Base-by-base conservation (phyloP, 2,888 invertebrate genomes). In the Lasioglossum malachurum region DNA sequence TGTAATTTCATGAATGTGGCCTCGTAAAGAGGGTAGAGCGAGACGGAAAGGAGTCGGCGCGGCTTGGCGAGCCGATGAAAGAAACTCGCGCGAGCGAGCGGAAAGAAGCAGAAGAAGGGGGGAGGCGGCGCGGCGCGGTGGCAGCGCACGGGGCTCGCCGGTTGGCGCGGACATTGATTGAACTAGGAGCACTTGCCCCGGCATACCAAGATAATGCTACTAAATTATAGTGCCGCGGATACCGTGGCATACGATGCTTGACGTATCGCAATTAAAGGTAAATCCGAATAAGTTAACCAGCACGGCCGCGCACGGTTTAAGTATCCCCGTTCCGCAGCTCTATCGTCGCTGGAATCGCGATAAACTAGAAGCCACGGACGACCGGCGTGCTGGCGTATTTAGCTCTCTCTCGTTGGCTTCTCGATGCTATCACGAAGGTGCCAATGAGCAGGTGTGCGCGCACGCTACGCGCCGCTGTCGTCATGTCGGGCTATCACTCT, bases 181-280 rank as follows among this genome's bases (percentile, higher is more conserved):
- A 93, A 94, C 92, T 92, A 87, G 92, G 93, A 93, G 93, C 94
- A 93, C 90, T 94, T 92, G 93, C 91, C 91, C 92, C 90, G 83
- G 92, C 93, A 93, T 93, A 93, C 94, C 93, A 91, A 89, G 87
- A 88, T 94, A 94, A 94, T 94, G 87, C 91, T 88, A 80, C 89
- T 93, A 93, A 94, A 94, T 94, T 94, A 93, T 91, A 94, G 87
- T 89, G 87, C 84, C 82, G 88, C 79, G 85, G 87, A 87, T 87
- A 79, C 86, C 78, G 75, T 83, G 72, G 89, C 82, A 89, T 91
- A 91, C 92, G 90, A 88, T 90, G 81, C 88, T 88, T 89, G 91
- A 91, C 91, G 90, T 89, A 89, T 92, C 85, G 92, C 92, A 92
- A 93, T 93, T 94, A 93, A 92, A 93, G 87, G 86, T 89, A 85